Evolutionary conservation across 2,113 vertebrate species (phyloP).

Genomic region (Notothenia rossii): DNA sequence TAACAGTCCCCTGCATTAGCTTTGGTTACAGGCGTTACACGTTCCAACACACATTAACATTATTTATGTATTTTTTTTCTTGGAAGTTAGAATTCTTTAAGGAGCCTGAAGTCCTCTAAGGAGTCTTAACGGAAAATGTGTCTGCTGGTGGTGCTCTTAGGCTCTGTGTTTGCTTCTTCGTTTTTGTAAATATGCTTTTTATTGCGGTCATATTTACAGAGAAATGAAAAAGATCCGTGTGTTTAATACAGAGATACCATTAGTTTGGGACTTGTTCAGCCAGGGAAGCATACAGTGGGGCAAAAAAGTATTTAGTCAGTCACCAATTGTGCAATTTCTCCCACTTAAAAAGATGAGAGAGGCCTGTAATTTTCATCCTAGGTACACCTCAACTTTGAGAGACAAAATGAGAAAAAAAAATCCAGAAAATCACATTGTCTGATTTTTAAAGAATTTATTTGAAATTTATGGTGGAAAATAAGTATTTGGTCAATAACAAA

Average conservation of each 20-base stretch:
- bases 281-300: background rate
- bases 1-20: constrained; percentile 46
- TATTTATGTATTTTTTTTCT: constrained; percentile 10
- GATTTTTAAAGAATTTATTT: too few species aligned
- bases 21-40: constrained; percentile 26
- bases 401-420: too few species aligned
- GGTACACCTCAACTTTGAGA: too few species aligned
- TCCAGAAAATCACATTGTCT: too few species aligned
- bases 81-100: background rate
- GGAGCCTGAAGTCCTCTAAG: constrained; percentile 4
- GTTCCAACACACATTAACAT: background rate
- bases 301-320: too few species aligned
- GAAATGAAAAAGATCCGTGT: constrained; percentile 32
- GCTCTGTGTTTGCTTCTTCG: background rate
- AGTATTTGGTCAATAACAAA: too few species aligned
- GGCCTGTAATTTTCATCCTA: too few species aligned
- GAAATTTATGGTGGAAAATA: too few species aligned
- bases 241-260: constrained; percentile 18
- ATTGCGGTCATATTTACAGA: background rate
- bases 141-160: background rate
- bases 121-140: constrained; percentile 24
- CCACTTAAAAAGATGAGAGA: too few species aligned
- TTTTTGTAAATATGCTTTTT: background rate
- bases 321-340: too few species aligned
- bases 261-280: background rate